These are phyloP conservation scores for Lithobius niger DNA, from an alignment of 1,140 invertebrate genomes.

Conservation along the genomic window DNA sequence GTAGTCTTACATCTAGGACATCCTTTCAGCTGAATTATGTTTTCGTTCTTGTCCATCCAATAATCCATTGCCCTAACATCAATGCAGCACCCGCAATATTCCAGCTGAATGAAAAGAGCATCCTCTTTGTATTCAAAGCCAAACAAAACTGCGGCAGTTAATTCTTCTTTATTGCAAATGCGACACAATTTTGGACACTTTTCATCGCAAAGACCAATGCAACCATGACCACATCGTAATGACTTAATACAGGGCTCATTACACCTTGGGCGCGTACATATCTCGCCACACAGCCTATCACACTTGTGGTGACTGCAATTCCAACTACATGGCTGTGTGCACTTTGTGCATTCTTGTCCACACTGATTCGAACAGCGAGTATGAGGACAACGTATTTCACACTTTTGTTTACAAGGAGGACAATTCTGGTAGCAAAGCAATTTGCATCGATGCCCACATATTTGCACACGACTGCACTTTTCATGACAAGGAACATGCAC, in stretches of 20 bases:
- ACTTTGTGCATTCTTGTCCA: background rate
- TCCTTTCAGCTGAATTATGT: conserved; percentile 34
- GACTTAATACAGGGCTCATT: conserved; percentile 34
- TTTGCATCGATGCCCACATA: conserved; percentile 19
- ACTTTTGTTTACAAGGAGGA: conserved; percentile 9
- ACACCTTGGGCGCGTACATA: conserved; percentile 20
- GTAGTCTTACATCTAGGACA: conserved; percentile 50
- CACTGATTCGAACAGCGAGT: conserved; percentile 6
- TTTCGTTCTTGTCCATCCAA: conserved; percentile 32
- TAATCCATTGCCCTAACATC: conserved; percentile 31
- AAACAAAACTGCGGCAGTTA: conserved; percentile 37
- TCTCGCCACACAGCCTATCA: background rate
- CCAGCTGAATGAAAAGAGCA: conserved; percentile 40
- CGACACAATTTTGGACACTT: conserved; percentile 35
- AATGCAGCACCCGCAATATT: conserved; percentile 48
- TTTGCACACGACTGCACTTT: conserved; percentile 12
- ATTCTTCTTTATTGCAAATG: conserved; percentile 35
- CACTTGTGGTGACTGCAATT: conserved; percentile 6
- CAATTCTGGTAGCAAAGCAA: conserved; percentile 15
- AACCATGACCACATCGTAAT: conserved; percentile 42
- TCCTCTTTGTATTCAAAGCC: conserved; percentile 13
- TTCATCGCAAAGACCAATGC: conserved; percentile 54
- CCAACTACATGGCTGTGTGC: background rate
- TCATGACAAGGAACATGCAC: conserved; percentile 10
- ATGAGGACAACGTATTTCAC: conserved; percentile 7